Conservation (phyloP, 2,888 invertebrate genomes). For the Tortrix viridana region DNA sequence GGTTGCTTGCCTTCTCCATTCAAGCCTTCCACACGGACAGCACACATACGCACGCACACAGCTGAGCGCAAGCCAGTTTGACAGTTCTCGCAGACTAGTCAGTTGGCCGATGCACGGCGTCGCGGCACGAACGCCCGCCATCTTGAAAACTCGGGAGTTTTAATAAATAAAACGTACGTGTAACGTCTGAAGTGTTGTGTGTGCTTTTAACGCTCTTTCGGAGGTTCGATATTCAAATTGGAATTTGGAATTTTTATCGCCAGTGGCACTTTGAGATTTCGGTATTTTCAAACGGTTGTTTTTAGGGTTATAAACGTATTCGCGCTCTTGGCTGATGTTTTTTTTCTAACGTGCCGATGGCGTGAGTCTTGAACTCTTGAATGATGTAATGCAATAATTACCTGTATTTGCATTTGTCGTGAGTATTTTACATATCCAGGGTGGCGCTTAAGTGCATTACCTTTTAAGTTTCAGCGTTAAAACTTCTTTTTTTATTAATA, state of each 20-base stretch:
- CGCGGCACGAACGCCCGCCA: conserved; percentile 73
- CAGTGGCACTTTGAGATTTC: conserved; percentile 51
- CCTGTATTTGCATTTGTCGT: conserved; percentile 56
- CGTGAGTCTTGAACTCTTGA: conserved; percentile 53
- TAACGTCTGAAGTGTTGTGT: conserved; percentile 59
- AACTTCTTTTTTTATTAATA: neutral
- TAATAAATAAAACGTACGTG: conserved; percentile 74
- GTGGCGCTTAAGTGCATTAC: neutral
- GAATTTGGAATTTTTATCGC: conserved; percentile 36
- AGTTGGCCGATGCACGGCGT: conserved; percentile 81
- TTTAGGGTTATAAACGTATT: conserved; percentile 60
- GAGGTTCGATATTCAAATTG: conserved; percentile 46
- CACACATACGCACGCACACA: conserved; percentile 42
- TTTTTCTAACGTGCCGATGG: conserved; percentile 54
- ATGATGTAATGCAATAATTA: conserved; percentile 77
- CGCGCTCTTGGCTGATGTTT: conserved; percentile 48
- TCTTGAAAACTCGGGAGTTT: conserved; percentile 64
- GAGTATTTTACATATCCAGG: conserved; percentile 43
- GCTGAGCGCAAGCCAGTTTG: conserved; percentile 69
- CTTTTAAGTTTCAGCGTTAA: neutral
- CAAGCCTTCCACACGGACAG: conserved; percentile 51
- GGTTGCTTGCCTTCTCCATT: conserved; percentile 38
- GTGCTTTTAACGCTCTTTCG: conserved; percentile 50
- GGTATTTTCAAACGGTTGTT: conserved; percentile 60
- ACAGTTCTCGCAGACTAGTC: conserved; percentile 69